Conservation (phyloP, 2,113 vertebrate genomes). For the Hypanus sabinus region DNA sequence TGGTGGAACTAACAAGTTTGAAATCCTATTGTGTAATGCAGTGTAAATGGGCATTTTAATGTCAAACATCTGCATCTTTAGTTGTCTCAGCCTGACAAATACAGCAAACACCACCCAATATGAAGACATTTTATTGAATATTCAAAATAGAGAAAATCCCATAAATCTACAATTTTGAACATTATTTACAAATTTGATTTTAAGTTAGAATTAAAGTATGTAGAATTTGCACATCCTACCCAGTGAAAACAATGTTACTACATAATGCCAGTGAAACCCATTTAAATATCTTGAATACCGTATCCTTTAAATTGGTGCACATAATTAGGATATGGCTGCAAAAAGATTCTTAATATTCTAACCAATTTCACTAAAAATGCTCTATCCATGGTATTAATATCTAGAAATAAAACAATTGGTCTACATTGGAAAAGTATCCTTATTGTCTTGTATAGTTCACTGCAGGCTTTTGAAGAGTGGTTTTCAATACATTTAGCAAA, state of each 20-base stretch:
- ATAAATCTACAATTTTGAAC: conserved; percentile 48
- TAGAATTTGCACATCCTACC: conserved; percentile 15
- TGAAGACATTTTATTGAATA: conserved; percentile 45
- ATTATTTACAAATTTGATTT: conserved; percentile 40
- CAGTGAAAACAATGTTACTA: background rate
- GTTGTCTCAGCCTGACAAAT: background rate
- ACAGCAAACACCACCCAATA: background rate
- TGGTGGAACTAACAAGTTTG: background rate
- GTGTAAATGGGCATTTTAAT: too few relatives aligned
- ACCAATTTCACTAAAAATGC: background rate
- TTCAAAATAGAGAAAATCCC: conserved; percentile 51
- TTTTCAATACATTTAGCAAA: background rate
- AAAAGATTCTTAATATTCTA: background rate
- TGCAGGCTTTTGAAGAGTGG: background rate
- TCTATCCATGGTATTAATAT: background rate
- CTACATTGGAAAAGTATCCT: background rate
- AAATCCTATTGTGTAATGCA: background rate
- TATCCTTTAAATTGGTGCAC: background rate
- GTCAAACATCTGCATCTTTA: background rate
- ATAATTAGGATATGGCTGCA: background rate
- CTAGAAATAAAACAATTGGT: background rate
- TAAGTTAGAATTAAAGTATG: background rate
- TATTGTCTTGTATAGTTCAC: background rate
- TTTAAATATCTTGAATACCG: conserved; percentile 7
- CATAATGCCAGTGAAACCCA: background rate